phyloP scores from a whole-genome alignment of 2,113 vertebrate species.

The Scomber scombrus region DNA sequence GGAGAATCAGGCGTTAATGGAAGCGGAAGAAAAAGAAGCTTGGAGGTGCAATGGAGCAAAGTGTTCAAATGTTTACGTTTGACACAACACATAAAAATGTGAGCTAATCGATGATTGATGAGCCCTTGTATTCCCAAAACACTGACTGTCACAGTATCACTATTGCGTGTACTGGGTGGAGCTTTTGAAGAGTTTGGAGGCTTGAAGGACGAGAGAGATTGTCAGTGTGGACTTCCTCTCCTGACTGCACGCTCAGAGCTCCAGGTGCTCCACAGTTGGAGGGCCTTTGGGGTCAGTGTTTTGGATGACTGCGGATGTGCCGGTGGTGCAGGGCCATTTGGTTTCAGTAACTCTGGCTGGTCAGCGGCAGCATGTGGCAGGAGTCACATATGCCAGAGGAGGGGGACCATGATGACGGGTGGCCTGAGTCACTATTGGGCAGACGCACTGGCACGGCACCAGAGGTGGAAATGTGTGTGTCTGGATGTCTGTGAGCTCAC shows the following conservation, averaged over 20 bases:
- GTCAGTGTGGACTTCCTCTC: background rate
- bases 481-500: background rate
- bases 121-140: conserved; percentile 34
- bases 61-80: conserved; percentile 52
- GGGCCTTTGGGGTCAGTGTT: conserved; percentile 6
- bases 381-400: conserved; percentile 32
- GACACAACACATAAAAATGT: conserved; percentile 51
- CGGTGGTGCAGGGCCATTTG: background rate
- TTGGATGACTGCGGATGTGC: conserved; percentile 30
- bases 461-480: conserved; percentile 20
- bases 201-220: background rate
- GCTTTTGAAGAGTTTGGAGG: background rate
- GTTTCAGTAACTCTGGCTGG: background rate
- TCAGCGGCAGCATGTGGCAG: conserved; percentile 13
- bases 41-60: conserved; percentile 51
- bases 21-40: conserved; percentile 54
- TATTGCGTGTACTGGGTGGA: conserved; percentile 17
- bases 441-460: conserved; percentile 30
- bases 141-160: background rate
- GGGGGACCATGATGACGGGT: conserved; percentile 26
- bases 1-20: conserved; percentile 59
- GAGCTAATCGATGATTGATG: conserved; percentile 71
- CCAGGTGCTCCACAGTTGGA: conserved; percentile 41
- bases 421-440: conserved; percentile 28
- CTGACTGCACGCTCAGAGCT: background rate